Evolutionary conservation across 1,140 invertebrate species (phyloP).

Genomic region (fruit fly (Drosophila melanogaster)): Release_6_plus_ISO1_MT NT_033777.3:7674501-7675000

Average conservation of each 20-base stretch:
- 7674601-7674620: constrained; percentile 37
- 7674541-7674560: neutral
- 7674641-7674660: constrained; percentile 70
- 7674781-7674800: too few relatives aligned
- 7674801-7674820: too few relatives aligned
- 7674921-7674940: too few relatives aligned
- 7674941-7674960: too few relatives aligned
- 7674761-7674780: too few relatives aligned
- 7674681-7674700: constrained; percentile 63
- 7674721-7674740: constrained; percentile 27
- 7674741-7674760: neutral
- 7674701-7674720: constrained; percentile 54
- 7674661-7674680: constrained; percentile 54
- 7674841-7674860: too few relatives aligned
- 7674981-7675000: too few relatives aligned
- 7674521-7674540: constrained; percentile 12
- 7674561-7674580: neutral
- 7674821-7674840: too few relatives aligned
- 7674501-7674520: constrained; percentile 56
- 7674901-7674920: too few relatives aligned
- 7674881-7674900: too few relatives aligned
- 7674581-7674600: constrained; percentile 5
- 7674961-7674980: too few relatives aligned
- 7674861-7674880: too few relatives aligned
- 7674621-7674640: constrained; percentile 66